phyloP scores from a whole-genome alignment of 2,113 vertebrate species.

The Seriola quinqueradiata region DNA sequence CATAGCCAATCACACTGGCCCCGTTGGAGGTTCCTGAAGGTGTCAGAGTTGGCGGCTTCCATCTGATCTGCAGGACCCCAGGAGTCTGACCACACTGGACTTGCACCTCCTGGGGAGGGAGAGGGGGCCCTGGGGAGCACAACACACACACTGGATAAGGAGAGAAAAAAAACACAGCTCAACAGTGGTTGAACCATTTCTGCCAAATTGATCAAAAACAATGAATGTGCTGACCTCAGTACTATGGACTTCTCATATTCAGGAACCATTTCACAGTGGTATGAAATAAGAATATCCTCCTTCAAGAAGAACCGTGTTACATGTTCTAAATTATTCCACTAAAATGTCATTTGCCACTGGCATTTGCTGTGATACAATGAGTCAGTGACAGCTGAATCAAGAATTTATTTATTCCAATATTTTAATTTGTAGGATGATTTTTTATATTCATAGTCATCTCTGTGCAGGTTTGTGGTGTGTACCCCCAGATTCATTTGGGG shows the following conservation, averaged over 20 bases:
- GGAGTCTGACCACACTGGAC: constrained; percentile 88
- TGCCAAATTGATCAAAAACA: constrained; percentile 24
- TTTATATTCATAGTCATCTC: not conserved
- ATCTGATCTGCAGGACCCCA: constrained; percentile 90
- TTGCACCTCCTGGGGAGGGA: constrained; percentile 91
- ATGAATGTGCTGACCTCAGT: constrained; percentile 44
- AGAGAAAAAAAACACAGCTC: constrained; percentile 29
- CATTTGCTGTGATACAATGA: not conserved
- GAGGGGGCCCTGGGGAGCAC: constrained; percentile 89
- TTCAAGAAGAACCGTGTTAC: not conserved
- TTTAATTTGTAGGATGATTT: not conserved
- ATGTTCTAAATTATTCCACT: not conserved
- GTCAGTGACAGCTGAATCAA: not conserved
- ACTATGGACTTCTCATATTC: constrained; percentile 15
- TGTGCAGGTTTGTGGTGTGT: not conserved
- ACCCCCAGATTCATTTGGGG: not conserved
- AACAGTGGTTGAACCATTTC: constrained; percentile 23
- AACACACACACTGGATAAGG: constrained; percentile 51
- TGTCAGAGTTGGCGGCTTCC: constrained; percentile 91
- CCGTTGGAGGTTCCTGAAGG: constrained; percentile 94
- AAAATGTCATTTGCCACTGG: not conserved
- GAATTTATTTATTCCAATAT: not conserved
- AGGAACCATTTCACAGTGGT: constrained; percentile 20
- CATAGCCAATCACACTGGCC: constrained; percentile 93
- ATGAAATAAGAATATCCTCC: constrained; percentile 9